Evolutionary conservation across 2,113 vertebrate species (phyloP).

Genomic region (Phyllostomus discolor): DNA sequence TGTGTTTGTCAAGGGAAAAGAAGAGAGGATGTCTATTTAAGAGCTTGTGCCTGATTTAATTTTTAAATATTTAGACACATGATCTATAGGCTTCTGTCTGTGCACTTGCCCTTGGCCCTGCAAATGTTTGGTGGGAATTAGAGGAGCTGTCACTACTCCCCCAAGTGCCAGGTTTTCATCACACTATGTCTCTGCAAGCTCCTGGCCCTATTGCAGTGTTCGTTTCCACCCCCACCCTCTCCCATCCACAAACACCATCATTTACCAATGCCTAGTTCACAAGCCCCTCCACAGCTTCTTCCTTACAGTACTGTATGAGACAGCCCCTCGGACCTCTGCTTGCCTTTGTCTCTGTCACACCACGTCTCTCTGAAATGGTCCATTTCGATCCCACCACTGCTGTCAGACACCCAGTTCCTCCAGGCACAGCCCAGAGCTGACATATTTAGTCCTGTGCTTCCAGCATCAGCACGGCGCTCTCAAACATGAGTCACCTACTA

Average conservation of each 20-base stretch:
- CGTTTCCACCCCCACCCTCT: background rate
- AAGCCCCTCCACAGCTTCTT: background rate
- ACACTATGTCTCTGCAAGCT: background rate
- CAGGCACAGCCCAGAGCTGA: background rate
- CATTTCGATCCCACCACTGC: background rate
- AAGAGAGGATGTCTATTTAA: background rate
- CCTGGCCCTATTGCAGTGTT: background rate
- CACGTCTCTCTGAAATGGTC: background rate
- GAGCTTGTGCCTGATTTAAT: background rate
- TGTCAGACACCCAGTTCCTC: background rate
- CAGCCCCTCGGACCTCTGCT: background rate
- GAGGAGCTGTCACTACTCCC: background rate
- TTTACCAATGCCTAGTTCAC: background rate
- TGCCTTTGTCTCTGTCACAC: background rate
- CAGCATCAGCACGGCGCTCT: background rate
- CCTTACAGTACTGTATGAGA: background rate
- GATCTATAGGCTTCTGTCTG: background rate
- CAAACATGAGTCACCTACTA: background rate
- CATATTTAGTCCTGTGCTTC: no score
- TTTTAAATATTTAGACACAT: background rate
- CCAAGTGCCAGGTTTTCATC: background rate
- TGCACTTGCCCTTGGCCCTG: background rate
- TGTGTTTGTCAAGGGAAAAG: background rate
- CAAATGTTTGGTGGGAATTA: rapidly evolving
- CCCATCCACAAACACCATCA: background rate